Conservation (phyloP, 2,888 invertebrate genomes). For the Apamea epomidion region DNA sequence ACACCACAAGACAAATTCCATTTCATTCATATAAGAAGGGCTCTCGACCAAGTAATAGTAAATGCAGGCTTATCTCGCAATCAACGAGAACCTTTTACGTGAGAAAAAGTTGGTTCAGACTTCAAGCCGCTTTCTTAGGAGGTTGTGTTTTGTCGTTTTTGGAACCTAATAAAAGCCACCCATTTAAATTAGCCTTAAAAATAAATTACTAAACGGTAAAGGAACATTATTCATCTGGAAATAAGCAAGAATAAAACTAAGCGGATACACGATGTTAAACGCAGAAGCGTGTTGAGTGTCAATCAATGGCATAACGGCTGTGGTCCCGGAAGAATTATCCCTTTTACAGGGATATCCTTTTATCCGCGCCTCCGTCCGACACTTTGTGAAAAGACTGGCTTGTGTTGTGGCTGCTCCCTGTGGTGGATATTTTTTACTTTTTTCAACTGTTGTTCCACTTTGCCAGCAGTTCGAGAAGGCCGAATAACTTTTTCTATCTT, state of each 20-base stretch:
- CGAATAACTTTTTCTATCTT: neutral
- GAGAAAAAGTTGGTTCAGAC: neutral
- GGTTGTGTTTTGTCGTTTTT: neutral
- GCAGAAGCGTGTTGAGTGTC: constrained; percentile 37
- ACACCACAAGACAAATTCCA: constrained; percentile 9
- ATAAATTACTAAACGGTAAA: neutral
- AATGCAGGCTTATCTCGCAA: constrained; percentile 8
- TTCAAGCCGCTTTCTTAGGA: neutral
- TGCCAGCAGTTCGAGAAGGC: constrained; percentile 33
- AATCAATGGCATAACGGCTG: constrained; percentile 37
- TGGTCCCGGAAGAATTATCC: constrained; percentile 45
- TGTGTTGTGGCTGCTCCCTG: constrained; percentile 12
- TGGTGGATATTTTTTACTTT: constrained; percentile 14
- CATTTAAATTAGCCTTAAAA: neutral
- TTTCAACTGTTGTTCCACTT: constrained; percentile 38
- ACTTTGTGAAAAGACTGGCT: constrained; percentile 16
- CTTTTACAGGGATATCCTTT: constrained; percentile 53
- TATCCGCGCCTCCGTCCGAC: constrained; percentile 14
- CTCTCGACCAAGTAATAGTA: constrained; percentile 22
- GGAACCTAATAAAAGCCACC: neutral
- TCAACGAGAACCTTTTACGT: constrained; percentile 29
- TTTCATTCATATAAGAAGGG: constrained; percentile 41
- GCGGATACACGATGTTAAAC: neutral
- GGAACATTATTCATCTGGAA: neutral
- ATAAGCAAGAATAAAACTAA: constrained; percentile 16